Base-by-base conservation (phyloP, 37 sponge, comb jelly and placozoan genomes). In the Chondrilla cf. caribensis region DNA sequence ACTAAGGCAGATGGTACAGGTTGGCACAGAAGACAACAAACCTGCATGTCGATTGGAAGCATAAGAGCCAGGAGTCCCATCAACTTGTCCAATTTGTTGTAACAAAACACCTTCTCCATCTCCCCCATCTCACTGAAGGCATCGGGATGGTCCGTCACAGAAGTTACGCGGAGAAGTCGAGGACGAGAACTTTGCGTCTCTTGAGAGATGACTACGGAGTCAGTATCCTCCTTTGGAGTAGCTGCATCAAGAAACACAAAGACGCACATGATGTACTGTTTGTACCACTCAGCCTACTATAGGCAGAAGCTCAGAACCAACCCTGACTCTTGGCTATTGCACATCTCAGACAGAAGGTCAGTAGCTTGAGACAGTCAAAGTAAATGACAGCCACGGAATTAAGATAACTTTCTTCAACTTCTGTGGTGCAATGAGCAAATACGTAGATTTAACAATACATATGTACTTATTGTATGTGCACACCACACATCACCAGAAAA, bases 61-160 rank as follows among this genome's bases (percentile, higher is more conserved):
- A 87, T 77, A 25, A 78, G 78, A 15, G 85, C 81, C 29, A 92
- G 62, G 57, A 88, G 58, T 31, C 88, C 85, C 54, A 92, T 62
- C 14, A 58, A 29, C 19, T 38, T 60, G 33, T 87, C 82, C 17
- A 87, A 79, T n/a, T 28, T 55, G 3, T 28, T 32, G 36, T 18
- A 36, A 64, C 70, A 79, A 70, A 86, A 84, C 18, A 42, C 77
- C 72, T 85, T 91, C 79, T 87, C 88, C 51, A 71, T 37, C 15
- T 25, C 37, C 24, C 86, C 86, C 67, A 85, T 79, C 17, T 58
- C 81, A 47, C 42, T 36, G 4, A 41, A 47, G 17, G 19, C 36
- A 26, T 79, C 79, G 9, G 58, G 58, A 25, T 79, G 70, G 37
- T 68, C 70, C 2, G 70, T 68, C 3, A 68, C 33, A 2, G 70